Evolutionary conservation across 2,888 invertebrate genomes (phyloP).

Genomic region (Acholoe squamosa): DNA sequence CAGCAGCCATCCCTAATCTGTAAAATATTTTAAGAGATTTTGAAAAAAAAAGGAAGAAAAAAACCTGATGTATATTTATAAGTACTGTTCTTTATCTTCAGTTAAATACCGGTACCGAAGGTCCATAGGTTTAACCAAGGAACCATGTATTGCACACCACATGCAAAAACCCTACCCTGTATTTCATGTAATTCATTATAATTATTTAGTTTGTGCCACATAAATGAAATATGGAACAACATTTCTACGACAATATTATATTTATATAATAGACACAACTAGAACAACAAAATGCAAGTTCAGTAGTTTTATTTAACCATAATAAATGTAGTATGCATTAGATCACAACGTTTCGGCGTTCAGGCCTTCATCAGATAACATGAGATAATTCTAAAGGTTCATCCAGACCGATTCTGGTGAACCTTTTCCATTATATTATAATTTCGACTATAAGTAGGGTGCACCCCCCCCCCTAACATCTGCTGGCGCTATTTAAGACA

Average conservation of each 20-base stretch:
- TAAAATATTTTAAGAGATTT: not conserved
- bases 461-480: not conserved
- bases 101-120: not conserved
- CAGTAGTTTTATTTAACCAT: too few species aligned
- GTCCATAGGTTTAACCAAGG: too few species aligned
- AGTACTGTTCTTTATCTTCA: not conserved
- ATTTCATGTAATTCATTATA: not conserved
- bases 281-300: too few species aligned
- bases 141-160: not conserved
- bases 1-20: constrained; percentile 33
- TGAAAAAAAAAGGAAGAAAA: not conserved
- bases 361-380: too few species aligned
- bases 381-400: too few species aligned
- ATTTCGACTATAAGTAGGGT: too few species aligned
- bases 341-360: too few species aligned
- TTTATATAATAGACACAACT: too few species aligned
- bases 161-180: not conserved
- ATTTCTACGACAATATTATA: not conserved
- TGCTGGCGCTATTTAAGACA: not conserved
- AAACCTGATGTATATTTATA: not conserved
- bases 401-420: too few species aligned
- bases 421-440: not conserved
- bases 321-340: too few species aligned
- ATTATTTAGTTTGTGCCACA: not conserved
- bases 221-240: not conserved